Conservation (phyloP, 2,797 vertebrate species). For the Alauda arvensis region DNA sequence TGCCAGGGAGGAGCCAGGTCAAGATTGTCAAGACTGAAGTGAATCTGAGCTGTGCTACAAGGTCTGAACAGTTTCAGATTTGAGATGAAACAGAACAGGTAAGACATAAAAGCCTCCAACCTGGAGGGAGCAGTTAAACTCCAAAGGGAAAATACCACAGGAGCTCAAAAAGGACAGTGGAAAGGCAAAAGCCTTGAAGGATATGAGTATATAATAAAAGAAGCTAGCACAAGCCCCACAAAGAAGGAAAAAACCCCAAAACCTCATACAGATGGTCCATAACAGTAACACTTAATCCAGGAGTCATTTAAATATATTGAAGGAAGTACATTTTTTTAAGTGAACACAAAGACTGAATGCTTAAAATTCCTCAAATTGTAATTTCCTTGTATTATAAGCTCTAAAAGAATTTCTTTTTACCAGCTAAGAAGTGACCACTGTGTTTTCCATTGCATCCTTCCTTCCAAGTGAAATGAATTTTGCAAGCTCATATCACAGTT, state of each 20-base stretch:
- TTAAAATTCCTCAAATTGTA: background rate
- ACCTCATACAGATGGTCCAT: fast-evolving
- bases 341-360: background rate
- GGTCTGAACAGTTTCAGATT: background rate
- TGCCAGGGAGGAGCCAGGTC: background rate
- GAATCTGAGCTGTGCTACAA: background rate
- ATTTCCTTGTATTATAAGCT: background rate
- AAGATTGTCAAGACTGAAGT: background rate
- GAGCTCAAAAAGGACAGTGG: background rate
- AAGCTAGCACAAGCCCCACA: background rate
- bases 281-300: background rate
- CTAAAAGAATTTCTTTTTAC: background rate
- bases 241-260: background rate
- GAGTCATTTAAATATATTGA: background rate
- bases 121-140: background rate
- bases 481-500: conserved; percentile 21
- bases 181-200: background rate
- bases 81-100: background rate
- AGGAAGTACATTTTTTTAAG: background rate
- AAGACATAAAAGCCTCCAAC: background rate
- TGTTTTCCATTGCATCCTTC: conserved; percentile 45
- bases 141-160: background rate
- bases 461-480: conserved; percentile 52
- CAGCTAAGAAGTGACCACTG: conserved; percentile 9
- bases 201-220: background rate